phyloP scores from a whole-genome alignment of 1,140 invertebrate genomes.

The Ditylenchus dipsaci region DNA sequence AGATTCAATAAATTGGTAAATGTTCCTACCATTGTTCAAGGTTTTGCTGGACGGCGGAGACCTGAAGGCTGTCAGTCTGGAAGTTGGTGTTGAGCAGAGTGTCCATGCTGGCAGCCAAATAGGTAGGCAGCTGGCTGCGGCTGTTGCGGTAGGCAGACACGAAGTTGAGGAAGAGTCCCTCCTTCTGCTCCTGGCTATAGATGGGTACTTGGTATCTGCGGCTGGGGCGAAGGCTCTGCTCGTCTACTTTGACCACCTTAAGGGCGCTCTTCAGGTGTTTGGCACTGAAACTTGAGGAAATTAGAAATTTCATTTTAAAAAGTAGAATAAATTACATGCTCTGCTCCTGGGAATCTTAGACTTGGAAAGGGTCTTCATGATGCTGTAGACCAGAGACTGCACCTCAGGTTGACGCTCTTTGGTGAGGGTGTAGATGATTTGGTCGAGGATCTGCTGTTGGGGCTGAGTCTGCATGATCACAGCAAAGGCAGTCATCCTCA shows the following conservation, averaged over 20 bases:
- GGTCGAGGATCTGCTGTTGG: constrained; percentile 25
- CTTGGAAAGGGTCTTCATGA: constrained; percentile 31
- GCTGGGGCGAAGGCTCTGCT: constrained; percentile 24
- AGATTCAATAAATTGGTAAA: too few species aligned
- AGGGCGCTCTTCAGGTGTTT: constrained; percentile 34
- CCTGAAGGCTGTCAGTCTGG: constrained; percentile 17
- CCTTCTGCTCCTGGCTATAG: constrained; percentile 31
- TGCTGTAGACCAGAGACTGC: constrained; percentile 38
- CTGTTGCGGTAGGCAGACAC: constrained; percentile 26
- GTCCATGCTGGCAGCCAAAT: constrained; percentile 24
- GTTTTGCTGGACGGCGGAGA: constrained; percentile 35
- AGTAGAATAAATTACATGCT: constrained; percentile 22
- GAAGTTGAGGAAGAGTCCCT: constrained; percentile 34
- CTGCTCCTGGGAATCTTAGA: constrained; percentile 27
- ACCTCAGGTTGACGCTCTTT: constrained; percentile 38
- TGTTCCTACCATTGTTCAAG: constrained; percentile 28
- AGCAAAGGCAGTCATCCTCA: constrained; percentile 44
- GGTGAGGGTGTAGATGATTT: constrained; percentile 25
- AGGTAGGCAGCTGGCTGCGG: constrained; percentile 26
- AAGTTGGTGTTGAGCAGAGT: constrained; percentile 32
- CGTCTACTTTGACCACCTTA: constrained; percentile 36
- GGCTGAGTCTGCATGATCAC: constrained; percentile 33
- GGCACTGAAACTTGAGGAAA: constrained; percentile 16
- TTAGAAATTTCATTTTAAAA: too few species aligned
- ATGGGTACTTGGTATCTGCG: constrained; percentile 34